These are phyloP conservation scores for Rhegmatorhina hoffmannsi DNA, from an alignment of 2,113 vertebrate species.

Conservation along the genomic window DNA sequence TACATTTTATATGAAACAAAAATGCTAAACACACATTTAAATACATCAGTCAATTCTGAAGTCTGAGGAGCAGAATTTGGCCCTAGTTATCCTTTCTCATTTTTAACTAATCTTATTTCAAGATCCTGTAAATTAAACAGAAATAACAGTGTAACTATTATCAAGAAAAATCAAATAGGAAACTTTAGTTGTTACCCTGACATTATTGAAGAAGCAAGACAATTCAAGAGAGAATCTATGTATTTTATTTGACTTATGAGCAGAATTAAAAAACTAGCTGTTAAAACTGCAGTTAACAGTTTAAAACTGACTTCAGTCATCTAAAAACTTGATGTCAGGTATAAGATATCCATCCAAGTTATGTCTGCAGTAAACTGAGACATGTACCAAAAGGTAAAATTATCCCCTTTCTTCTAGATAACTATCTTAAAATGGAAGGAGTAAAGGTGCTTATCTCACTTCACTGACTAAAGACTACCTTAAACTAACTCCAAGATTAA, in stretches of 20 bases:
- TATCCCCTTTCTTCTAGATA: constrained; percentile 4
- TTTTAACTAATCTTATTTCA: not conserved
- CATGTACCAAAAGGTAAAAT: not conserved
- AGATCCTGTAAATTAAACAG: not conserved
- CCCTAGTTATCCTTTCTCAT: not conserved
- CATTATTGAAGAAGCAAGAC: not conserved
- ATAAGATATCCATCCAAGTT: not conserved
- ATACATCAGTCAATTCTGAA: not conserved
- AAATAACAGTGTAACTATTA: not conserved
- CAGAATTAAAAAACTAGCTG: not conserved
- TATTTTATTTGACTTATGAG: not conserved
- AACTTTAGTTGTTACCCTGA: not conserved
- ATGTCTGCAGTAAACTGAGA: not conserved
- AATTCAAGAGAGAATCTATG: not conserved
- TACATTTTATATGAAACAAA: not conserved
- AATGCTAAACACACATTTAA: not conserved
- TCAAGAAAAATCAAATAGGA: not conserved
- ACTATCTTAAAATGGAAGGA: not conserved
- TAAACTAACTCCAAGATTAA: constrained; percentile 16
- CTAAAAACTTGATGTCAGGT: not conserved
- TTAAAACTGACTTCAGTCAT: not conserved
- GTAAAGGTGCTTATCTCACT: constrained; percentile 30
- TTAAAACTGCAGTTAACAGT: not conserved
- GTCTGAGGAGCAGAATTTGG: not conserved
- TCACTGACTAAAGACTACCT: constrained; percentile 36